A percentile compares a stretch with the other conserved stretches of the same genome.
phyloP scores from a whole-genome alignment of 1,140 invertebrate species.

The Rhynchophorus ferrugineus region DNA sequence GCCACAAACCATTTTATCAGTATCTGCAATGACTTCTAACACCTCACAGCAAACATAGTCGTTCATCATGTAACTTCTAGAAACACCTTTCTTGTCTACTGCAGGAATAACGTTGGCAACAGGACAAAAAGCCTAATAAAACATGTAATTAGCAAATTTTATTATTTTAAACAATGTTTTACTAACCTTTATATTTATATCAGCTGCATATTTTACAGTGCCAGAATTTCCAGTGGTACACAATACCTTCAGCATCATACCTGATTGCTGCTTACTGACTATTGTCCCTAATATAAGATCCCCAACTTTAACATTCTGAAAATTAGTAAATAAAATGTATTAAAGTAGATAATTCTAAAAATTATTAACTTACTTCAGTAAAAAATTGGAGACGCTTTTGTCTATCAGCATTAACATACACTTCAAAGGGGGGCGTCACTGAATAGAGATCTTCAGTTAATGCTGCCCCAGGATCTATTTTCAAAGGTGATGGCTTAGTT shows the following conservation, averaged over 20 bases:
- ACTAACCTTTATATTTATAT: constrained; percentile 73
- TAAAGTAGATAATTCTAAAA: constrained; percentile 1
- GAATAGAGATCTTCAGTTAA: constrained; percentile 62
- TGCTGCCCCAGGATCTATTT: constrained; percentile 33
- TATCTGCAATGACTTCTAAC: constrained; percentile 75
- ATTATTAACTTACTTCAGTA: constrained; percentile 57
- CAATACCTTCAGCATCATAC: constrained; percentile 71
- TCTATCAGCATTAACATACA: constrained; percentile 67
- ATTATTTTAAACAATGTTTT: constrained; percentile 4
- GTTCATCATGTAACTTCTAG: constrained; percentile 69
- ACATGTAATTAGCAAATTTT: background rate
- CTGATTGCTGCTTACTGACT: constrained; percentile 60
- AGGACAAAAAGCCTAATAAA: constrained; percentile 56
- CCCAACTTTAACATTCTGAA: constrained; percentile 68
- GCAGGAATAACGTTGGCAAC: constrained; percentile 63
- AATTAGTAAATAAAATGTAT: constrained; percentile 6
- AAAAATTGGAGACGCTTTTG: constrained; percentile 65
- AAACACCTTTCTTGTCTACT: constrained; percentile 73
- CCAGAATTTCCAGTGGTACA: constrained; percentile 64
- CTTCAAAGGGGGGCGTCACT: constrained; percentile 78
- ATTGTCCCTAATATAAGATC: constrained; percentile 79
- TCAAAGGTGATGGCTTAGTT: constrained; percentile 30
- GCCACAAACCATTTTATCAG: constrained; percentile 78
- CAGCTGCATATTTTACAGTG: constrained; percentile 67
- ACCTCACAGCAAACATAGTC: constrained; percentile 83